phyloP scores from a whole-genome alignment of 2,888 invertebrate genomes.

The Orgyia antiqua region DNA sequence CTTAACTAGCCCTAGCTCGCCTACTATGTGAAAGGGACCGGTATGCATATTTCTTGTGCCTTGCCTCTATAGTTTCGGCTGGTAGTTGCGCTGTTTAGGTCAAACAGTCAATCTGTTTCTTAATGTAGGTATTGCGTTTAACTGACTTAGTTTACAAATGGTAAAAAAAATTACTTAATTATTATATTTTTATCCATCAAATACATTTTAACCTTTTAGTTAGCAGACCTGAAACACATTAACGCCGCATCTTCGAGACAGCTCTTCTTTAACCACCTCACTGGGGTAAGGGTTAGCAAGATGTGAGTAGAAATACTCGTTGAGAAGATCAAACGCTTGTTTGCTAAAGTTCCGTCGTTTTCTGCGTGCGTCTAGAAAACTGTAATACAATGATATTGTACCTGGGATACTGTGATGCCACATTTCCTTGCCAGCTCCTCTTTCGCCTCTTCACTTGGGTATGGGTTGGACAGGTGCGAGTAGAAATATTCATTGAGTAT shows the following conservation, averaged over 20 bases:
- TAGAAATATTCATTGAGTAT: conserved; percentile 99
- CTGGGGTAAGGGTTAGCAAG: conserved; percentile 98
- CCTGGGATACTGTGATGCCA: conserved; percentile 98
- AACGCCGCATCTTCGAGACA: conserved; percentile 96
- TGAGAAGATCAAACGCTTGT: conserved; percentile 96
- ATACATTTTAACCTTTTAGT: no score
- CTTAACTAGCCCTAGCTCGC: no score
- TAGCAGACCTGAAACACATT: conserved; percentile 95
- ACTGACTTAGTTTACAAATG: no score
- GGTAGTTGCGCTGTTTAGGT: no score
- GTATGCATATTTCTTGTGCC: no score
- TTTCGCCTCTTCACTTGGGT: conserved; percentile 99
- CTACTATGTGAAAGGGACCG: no score
- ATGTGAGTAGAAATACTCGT: conserved; percentile 99
- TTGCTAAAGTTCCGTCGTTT: conserved; percentile 98
- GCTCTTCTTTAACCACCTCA: conserved; percentile 97
- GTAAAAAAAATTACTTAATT: no score
- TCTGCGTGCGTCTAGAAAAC: conserved; percentile 82
- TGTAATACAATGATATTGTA: conserved; percentile 48
- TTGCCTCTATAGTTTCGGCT: no score
- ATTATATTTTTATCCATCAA: no score
- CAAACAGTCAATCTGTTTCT: no score
- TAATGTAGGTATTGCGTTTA: no score
- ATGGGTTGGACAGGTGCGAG: conserved; percentile 99
- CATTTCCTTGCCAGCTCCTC: conserved; percentile 99